Evolutionary conservation across 30 jellyfish, hydroid and myxozoan genomes (phyloP), one percentile per base, ranked within the genome.

Genomic region (Aurelia coerulea): DNA sequence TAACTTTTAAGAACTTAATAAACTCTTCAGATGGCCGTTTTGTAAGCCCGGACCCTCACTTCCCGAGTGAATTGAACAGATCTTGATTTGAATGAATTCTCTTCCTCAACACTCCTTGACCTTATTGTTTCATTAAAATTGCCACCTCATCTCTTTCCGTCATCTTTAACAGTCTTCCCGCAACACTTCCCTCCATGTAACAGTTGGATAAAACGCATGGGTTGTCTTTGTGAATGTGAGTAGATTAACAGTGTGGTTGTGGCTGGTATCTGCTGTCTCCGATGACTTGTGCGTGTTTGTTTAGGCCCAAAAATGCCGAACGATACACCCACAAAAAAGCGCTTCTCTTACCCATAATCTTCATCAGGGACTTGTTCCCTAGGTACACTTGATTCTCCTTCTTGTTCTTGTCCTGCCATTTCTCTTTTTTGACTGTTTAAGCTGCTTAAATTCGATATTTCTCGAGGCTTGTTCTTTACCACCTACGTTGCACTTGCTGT

Each of bases 341-440:
- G 34, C 33, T 8, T 5, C 14, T 5, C 90, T 42, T 65, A 83
- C 92, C 92, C 92, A 68, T 54, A 10, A 53, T 83, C 92, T 16
- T 83, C 92, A 68, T 83, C 86, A 50, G 54, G 2, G 11, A 17
- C 92, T 10, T 65, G 72, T 33, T 33, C 41, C 11, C 50, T 72
- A 3, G 78, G 72, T 1, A 39, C 65, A 51, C 52, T 54, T 15
- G 86, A 15, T 37, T 11, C 59, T 13, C 50, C 85, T 46, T 15
- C 68, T 12, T 54, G 62, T 11, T 58, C 78, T 58, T 78, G 88
- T 16, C 46, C 88, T 3, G 88, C 74, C 88, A 78, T 78, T 70
- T 8, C 56, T 46, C 13, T 9, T 46, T 7, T 14, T 13, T 46
- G 56, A 37, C 0, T 0, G 32, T 5, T 9, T 60, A 60, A 60